phyloP scores from a whole-genome alignment of 2,797 vertebrate species.

The Platyrinchus mystaceus region DNA sequence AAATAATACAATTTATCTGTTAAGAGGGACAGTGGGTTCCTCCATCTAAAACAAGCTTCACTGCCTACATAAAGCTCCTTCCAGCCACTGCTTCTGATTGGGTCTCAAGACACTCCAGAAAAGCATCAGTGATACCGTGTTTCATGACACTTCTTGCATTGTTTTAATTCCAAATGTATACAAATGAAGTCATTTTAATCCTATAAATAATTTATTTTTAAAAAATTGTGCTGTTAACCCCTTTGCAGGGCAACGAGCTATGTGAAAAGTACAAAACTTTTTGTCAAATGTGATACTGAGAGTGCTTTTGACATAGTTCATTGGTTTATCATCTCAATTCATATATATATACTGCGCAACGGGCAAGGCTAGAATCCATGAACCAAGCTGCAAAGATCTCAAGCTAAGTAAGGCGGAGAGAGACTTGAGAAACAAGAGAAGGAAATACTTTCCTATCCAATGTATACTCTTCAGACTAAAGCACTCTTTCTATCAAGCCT shows the following conservation, averaged over 20 bases:
- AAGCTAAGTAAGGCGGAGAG: slow-evolving; percentile 85
- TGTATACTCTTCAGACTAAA: slow-evolving; percentile 90
- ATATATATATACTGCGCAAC: slow-evolving; percentile 77
- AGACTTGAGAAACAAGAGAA: slow-evolving; percentile 81
- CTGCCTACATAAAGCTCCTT: slow-evolving; percentile 62
- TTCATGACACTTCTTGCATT: slow-evolving; percentile 75
- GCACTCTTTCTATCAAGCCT: slow-evolving; percentile 90
- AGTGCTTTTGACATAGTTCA: slow-evolving; percentile 83
- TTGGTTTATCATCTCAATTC: slow-evolving; percentile 80
- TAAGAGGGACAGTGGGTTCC: slow-evolving; percentile 48
- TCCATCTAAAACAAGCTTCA: slow-evolving; percentile 50
- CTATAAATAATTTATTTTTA: slow-evolving; percentile 89
- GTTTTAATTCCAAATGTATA: slow-evolving; percentile 84
- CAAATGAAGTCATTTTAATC: slow-evolving; percentile 86
- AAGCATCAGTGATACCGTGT: slow-evolving; percentile 65
- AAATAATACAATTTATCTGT: slow-evolving; percentile 2
- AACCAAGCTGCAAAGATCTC: slow-evolving; percentile 88
- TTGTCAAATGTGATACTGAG: slow-evolving; percentile 82
- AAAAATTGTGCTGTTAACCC: slow-evolving; percentile 87
- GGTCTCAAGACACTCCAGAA: slow-evolving; percentile 66
- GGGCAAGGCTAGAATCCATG: slow-evolving; percentile 85
- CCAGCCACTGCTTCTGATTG: slow-evolving; percentile 60
- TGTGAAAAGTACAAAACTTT: slow-evolving; percentile 87
- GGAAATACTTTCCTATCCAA: slow-evolving; percentile 87
- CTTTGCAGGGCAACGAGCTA: slow-evolving; percentile 80